A percentile compares a stretch with the other conserved stretches of the same genome.
phyloP scores from a whole-genome alignment of 2,888 invertebrate species.

The Muschampia plurimacula region DNA sequence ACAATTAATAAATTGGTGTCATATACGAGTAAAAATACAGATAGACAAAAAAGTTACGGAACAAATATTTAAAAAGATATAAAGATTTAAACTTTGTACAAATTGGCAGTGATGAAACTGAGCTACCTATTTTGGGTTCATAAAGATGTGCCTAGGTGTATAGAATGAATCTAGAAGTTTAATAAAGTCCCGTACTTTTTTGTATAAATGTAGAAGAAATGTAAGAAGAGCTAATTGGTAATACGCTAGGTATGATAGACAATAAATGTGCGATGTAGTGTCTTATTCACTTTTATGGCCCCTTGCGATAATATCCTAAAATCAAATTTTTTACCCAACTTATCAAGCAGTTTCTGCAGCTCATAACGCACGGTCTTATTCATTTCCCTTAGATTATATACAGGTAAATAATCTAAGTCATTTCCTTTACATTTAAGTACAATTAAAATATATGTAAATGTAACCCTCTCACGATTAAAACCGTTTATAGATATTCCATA shows the following conservation, averaged over 20 bases:
- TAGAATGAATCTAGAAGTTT: background rate
- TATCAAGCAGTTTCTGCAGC: slow-evolving; percentile 64
- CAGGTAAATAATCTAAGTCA: too few relatives aligned
- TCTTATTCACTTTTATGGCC: slow-evolving; percentile 65
- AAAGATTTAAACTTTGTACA: background rate
- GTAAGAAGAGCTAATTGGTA: slow-evolving; percentile 40
- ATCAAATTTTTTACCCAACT: slow-evolving; percentile 57
- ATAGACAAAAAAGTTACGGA: slow-evolving; percentile 24
- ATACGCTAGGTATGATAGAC: slow-evolving; percentile 45
- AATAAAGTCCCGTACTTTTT: slow-evolving; percentile 11
- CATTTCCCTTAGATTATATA: slow-evolving; percentile 55
- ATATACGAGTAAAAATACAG: slow-evolving; percentile 17
- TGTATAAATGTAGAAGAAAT: slow-evolving; percentile 25
- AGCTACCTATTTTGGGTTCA: background rate
- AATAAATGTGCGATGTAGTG: slow-evolving; percentile 50
- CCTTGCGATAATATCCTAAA: slow-evolving; percentile 67
- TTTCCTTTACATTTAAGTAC: slow-evolving; percentile 70
- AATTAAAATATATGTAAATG: slow-evolving; percentile 56
- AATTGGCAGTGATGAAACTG: slow-evolving; percentile 9
- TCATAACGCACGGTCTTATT: slow-evolving; percentile 47
- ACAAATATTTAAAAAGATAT: background rate
- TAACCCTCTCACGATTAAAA: slow-evolving; percentile 42
- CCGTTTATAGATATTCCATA: slow-evolving; percentile 57
- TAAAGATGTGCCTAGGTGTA: background rate
- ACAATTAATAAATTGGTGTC: slow-evolving; percentile 21